Conservation (phyloP, 1,140 invertebrate genomes). For the Tetramorium simillimum region DNA sequence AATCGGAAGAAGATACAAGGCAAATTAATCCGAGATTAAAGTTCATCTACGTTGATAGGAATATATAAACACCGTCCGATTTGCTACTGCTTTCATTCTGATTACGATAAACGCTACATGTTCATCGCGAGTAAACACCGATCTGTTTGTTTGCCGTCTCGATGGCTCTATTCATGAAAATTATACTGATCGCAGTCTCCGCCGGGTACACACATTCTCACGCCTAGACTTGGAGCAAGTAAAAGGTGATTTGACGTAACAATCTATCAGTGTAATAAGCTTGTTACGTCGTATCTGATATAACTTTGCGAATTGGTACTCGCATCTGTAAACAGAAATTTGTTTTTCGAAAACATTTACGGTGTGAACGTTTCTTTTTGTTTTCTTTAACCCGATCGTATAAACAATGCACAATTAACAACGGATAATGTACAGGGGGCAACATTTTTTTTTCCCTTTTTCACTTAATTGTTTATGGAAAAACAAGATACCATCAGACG, state of each 20-base stretch:
- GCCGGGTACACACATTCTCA: not conserved
- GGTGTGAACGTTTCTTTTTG: not conserved
- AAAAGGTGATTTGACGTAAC: conserved; percentile 47
- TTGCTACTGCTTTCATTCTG: not conserved
- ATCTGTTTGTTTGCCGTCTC: not conserved
- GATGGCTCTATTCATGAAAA: not conserved
- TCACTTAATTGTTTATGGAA: not conserved
- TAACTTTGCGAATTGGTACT: not conserved
- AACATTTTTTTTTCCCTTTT: not conserved
- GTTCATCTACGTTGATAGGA: no score
- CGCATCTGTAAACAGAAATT: not conserved
- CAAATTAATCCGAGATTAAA: no score
- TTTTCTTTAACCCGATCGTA: not conserved
- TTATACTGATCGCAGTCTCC: not conserved
- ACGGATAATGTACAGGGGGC: not conserved
- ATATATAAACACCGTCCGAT: no score
- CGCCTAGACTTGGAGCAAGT: not conserved
- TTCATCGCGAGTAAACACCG: not conserved
- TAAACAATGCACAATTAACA: not conserved
- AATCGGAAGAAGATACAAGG: no score
- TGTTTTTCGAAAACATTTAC: not conserved
- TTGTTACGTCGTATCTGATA: not conserved
- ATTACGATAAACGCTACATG: not conserved
- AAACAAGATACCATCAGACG: no score
- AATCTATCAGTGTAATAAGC: not conserved